Conservation (phyloP, 1,140 invertebrate species). For the Aphis gossypii region DNA sequence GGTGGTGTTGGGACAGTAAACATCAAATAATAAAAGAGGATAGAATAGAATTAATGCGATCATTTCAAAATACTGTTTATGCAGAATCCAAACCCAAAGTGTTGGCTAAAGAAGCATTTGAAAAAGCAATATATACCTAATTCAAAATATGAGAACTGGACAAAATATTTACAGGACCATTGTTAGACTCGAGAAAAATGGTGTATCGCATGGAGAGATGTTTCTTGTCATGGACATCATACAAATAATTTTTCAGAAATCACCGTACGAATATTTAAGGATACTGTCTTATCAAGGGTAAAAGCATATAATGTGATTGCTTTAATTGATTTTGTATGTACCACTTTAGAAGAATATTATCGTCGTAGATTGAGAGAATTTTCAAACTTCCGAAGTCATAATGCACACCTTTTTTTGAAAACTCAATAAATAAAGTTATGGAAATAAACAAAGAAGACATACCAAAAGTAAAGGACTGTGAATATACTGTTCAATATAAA, state of each 20-base stretch:
- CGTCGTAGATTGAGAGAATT: neutral
- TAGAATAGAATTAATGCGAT: neutral
- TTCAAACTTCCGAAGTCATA: neutral
- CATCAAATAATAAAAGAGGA: neutral
- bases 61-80: neutral
- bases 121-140: neutral
- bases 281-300: neutral
- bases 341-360: neutral
- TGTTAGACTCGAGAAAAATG: neutral
- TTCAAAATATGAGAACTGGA: neutral
- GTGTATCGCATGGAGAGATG: neutral
- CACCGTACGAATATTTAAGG: no score
- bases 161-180: neutral
- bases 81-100: neutral
- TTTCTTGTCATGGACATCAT: neutral
- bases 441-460: constrained; percentile 10
- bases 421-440: neutral
- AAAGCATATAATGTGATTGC: neutral
- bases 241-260: neutral
- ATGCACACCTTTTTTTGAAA: neutral
- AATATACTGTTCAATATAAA: constrained; percentile 1
- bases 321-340: neutral
- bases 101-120: neutral
- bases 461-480: neutral
- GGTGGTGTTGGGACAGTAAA: neutral